phyloP scores from a whole-genome alignment of 2,113 vertebrate genomes.

The Ochotona princeps region DNA sequence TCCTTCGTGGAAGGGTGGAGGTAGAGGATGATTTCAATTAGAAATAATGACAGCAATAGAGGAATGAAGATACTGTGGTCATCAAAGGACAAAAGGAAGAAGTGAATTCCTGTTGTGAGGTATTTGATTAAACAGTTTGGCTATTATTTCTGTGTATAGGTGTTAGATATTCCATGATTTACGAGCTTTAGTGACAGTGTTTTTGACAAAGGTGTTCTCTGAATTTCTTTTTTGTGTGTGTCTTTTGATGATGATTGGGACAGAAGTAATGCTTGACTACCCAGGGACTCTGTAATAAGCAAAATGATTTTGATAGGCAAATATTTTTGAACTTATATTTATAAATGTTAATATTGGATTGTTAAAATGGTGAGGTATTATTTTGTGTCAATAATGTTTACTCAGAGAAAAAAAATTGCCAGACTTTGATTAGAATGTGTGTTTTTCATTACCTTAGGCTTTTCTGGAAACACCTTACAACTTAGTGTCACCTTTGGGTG shows the following conservation, averaged over 20 bases:
- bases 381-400: constrained; percentile 43
- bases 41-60: constrained; percentile 81
- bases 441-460: constrained; percentile 11
- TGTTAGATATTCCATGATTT: constrained; percentile 42
- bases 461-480: not conserved
- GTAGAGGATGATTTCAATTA: constrained; percentile 78
- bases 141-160: not conserved
- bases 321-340: constrained; percentile 55
- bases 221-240: not conserved
- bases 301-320: constrained; percentile 46
- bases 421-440: constrained; percentile 49
- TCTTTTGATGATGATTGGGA: constrained; percentile 22
- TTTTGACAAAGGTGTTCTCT: constrained; percentile 47
- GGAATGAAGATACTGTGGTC: constrained; percentile 69
- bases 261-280: constrained; percentile 15
- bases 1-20: constrained; percentile 81
- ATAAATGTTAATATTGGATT: constrained; percentile 43
- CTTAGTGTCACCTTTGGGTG: not conserved
- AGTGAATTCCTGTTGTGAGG: constrained; percentile 66
- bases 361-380: not conserved
- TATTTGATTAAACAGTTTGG: constrained; percentile 64
- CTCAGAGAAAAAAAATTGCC: constrained; percentile 39
- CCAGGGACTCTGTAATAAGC: constrained; percentile 48
- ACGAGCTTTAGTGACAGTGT: constrained; percentile 21
- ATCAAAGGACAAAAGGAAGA: constrained; percentile 70